Evolutionary conservation across 1,140 invertebrate genomes (phyloP).

Genomic region (Drosophila aff.): DNA sequence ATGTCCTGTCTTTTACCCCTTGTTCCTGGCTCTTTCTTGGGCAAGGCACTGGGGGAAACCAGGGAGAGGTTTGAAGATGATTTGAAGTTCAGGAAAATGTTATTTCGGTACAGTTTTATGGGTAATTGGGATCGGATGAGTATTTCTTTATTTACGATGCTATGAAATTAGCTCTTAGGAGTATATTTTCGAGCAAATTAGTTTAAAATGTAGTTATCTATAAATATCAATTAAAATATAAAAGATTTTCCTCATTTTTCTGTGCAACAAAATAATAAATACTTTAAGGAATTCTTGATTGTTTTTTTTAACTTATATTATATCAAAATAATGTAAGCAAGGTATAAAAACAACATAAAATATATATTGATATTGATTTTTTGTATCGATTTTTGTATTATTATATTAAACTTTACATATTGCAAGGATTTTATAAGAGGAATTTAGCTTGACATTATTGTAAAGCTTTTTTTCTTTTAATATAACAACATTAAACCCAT

Average conservation of each 20-base stretch:
- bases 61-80: not conserved
- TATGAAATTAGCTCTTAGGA: no score
- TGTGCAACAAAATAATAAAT: no score
- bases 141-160: no score
- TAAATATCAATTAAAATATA: not conserved
- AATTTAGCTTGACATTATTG: not conserved
- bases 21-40: slow-evolving; percentile 1
- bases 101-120: accelerated
- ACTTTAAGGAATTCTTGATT: no score
- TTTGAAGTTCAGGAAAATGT: no score
- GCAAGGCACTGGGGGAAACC: not conserved
- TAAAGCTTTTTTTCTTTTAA: not conserved
- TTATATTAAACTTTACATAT: not conserved
- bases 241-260: no score
- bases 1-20: slow-evolving; percentile 2
- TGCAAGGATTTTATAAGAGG: not conserved
- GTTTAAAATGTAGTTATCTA: not conserved
- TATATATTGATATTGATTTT: no score
- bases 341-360: no score
- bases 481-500: not conserved
- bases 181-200: no score
- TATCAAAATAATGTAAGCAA: no score
- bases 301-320: no score
- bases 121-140: not conserved
- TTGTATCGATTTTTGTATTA: not conserved